Evolutionary conservation across 1,140 invertebrate species (phyloP), one percentile per base, ranked within the genome.

Genomic region (Solen grandis): DNA sequence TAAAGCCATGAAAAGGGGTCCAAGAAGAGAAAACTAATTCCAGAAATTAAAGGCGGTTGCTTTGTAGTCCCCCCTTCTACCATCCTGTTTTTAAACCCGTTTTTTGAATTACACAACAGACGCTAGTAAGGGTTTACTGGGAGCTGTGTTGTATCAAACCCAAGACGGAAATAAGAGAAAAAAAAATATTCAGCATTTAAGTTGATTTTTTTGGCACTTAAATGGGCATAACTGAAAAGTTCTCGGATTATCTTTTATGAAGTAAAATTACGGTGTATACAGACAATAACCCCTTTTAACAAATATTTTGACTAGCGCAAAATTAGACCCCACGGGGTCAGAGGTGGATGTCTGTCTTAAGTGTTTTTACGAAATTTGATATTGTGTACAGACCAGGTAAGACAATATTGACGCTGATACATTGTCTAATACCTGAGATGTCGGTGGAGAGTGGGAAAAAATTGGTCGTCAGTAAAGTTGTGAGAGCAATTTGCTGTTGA

Each of bases 361-460:
- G n/a, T n/a, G n/a, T n/a, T n/a, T n/a, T n/a, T 59, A n/a, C n/a
- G n/a, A 46, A 55, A 35, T 75, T 75, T 33, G 72, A 75, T 33
- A 75, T 50, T 2, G 29, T 46, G 3, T 75, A 75, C 36, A n/a
- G 59, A 8, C 19, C 27, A 35, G 68, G 68, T 14, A 2, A 14
- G 3, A 72, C 54, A 35, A 72, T 57, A 35, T 31, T 5, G 68
- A 72, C 36, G 68, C 68, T 10, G 68, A 72, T 35, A 54, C 27
- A 4, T 27, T 72, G 33, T 52, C 38, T 3, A 4, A 33, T 72
- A 72, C 22, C 68, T n/a, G 19, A 63, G 19, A 22, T 22, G 5
- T 36, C 35, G 29, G 60, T 22, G 41, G 19, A 59, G 16, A 73
- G 19, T 59, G 25, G n/a, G 22, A 27, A 59, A 13, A 25, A 38